Evolutionary conservation across 2,797 vertebrate species (phyloP), one percentile per base, ranked within the genome.

Genomic region (Bradypodion pumilum): DNA sequence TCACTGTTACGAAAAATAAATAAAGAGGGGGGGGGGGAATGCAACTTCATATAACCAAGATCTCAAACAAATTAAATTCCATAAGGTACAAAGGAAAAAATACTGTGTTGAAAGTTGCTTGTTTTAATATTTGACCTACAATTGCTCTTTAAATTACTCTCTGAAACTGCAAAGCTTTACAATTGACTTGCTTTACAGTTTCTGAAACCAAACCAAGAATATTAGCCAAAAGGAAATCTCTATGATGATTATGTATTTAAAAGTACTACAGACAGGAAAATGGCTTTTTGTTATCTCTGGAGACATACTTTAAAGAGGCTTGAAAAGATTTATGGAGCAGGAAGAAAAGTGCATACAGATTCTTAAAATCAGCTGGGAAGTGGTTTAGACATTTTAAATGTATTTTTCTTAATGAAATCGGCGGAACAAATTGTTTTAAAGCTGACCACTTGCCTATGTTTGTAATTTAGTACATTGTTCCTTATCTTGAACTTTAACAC

Each of bases 171-270:
- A 86, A 69, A 78, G 81, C 78, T 88, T 82, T 87, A 90, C 85
- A 91, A 88, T 59, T 85, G 63, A 85, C 84, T 88, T 88, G 65
- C 32, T 88, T 82, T 75, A 82, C 79, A 83, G 82, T 68, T 86
- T 85, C 89, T 86, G 87, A 92, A 92, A 84, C 65, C 78, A 93
- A 80, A 93, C 88, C 92, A 92, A 91, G 42, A 87, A 83, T 92
- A 86, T 91, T 63, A 94, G 88, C 85, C 70, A 92, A 91, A 79
- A 94, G 93, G 88, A 92, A 93, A 89, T 80, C 40, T 92, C 88
- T 93, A 90, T 93, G 90, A 88, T 86, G 81, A 91, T 90, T 85
- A 93, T 87, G 91, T 91, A 93, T 90, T 92, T 88, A 95, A 89
- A 86, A 89, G 44, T 27, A 88, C 81, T 94, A 89, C 84, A 81